Evolutionary conservation across 2,113 vertebrate genomes (phyloP).

Genomic region (Genyomyrus donnyi): DNA sequence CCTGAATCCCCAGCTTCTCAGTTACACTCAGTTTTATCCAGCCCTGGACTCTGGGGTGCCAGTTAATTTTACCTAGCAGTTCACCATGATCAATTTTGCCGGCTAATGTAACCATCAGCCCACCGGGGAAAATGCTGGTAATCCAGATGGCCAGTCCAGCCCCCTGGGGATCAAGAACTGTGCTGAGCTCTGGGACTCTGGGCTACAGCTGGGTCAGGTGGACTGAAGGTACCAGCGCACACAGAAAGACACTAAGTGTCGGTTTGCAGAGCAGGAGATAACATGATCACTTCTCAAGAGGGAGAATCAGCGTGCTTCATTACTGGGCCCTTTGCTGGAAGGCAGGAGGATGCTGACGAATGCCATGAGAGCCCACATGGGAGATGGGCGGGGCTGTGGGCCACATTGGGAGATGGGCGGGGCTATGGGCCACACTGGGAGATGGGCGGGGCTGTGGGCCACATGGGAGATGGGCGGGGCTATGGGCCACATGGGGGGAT

Average conservation of each 20-base stretch:
- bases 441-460: background rate
- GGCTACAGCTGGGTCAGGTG: background rate
- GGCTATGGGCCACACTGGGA: too few relatives aligned
- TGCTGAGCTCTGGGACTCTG: background rate
- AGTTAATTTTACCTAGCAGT: background rate
- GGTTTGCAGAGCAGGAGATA: background rate
- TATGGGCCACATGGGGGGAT: too few relatives aligned
- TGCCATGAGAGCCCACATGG: background rate
- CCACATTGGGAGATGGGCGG: background rate
- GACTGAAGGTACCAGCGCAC: background rate
- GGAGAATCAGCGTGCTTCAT: background rate
- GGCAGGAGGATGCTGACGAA: background rate
- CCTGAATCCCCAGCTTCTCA: slow-evolving; percentile 2
- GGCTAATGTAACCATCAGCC: background rate
- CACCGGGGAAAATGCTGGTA: background rate
- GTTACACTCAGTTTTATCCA: slow-evolving; percentile 33
- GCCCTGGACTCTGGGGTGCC: background rate
- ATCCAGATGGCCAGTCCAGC: background rate
- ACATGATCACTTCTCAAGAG: background rate
- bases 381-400: background rate
- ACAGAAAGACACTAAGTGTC: background rate
- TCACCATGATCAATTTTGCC: background rate
- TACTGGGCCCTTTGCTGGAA: background rate
- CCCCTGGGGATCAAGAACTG: background rate
- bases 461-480: background rate